These are phyloP conservation scores for Scaptomyza flava DNA, from an alignment of 2,888 invertebrate genomes.

Conservation along the genomic window DNA sequence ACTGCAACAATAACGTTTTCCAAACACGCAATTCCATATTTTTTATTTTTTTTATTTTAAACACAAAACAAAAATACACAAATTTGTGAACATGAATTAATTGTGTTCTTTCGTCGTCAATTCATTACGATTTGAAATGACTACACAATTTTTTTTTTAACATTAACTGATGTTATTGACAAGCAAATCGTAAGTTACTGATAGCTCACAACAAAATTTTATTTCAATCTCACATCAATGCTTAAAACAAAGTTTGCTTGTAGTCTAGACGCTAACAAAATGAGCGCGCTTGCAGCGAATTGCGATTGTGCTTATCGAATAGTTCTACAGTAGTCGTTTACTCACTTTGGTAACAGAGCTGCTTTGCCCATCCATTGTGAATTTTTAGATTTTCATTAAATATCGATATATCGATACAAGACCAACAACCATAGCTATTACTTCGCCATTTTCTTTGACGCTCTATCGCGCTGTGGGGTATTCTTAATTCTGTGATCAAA, in stretches of 20 bases:
- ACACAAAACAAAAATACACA: neutral
- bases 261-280: conserved; percentile 26
- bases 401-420: conserved; percentile 35
- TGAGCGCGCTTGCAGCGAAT: conserved; percentile 28
- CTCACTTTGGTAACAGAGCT: neutral
- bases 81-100: neutral
- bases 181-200: neutral
- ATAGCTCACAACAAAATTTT: neutral
- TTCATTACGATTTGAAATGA: neutral
- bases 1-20: conserved; percentile 74
- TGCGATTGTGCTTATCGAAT: conserved; percentile 5
- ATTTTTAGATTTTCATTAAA: neutral
- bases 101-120: neutral
- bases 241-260: neutral
- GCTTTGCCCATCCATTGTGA: neutral
- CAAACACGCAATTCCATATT: conserved; percentile 68
- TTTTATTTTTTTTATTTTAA: conserved; percentile 1
- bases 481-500: conserved; percentile 72
- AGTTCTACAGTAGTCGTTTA: neutral
- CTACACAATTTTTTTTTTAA: neutral
- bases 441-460: conserved; percentile 72
- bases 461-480: conserved; percentile 63
- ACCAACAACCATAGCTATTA: conserved; percentile 20
- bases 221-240: neutral
- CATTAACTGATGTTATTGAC: neutral